Percentiles rank a stretch among this genome's conserved stretches.
Conservation (phyloP, 1,140 invertebrate species). For the Drosophila sp. region DNA sequence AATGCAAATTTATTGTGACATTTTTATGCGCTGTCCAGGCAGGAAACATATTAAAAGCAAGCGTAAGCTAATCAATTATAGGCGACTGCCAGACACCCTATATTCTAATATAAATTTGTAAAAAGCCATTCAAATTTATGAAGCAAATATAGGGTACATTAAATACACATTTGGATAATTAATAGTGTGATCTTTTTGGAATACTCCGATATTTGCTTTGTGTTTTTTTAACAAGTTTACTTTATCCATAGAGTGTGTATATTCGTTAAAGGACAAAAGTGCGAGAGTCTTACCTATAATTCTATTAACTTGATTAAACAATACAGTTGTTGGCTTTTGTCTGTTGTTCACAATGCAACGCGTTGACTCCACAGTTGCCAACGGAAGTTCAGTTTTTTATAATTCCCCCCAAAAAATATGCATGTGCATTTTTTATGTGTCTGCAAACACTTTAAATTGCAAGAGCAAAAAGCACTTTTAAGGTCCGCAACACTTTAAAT, state of each 20-base stretch:
- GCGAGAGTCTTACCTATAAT: slow-evolving; percentile 67
- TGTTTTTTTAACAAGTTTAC: too few relatives aligned
- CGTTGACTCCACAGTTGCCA: neutral
- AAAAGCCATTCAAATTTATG: neutral
- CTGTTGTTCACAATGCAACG: slow-evolving; percentile 29
- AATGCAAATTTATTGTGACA: slow-evolving; percentile 69
- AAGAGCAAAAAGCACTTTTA: slow-evolving; percentile 37
- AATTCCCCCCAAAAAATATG: slow-evolving; percentile 27
- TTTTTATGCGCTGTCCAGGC: slow-evolving; percentile 56
- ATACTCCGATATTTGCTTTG: neutral
- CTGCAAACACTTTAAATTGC: slow-evolving; percentile 52
- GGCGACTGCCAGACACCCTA: slow-evolving; percentile 6
- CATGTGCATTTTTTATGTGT: slow-evolving; percentile 55
- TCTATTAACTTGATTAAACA: slow-evolving; percentile 83
- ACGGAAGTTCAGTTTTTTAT: slow-evolving; percentile 51
- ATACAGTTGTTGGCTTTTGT: slow-evolving; percentile 64
- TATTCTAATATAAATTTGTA: neutral
- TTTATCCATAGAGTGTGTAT: neutral
- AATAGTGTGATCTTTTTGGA: too few relatives aligned
- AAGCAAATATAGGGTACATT: neutral
- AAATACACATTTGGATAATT: neutral
- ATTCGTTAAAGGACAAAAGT: slow-evolving; percentile 27
- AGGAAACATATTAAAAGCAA: slow-evolving; percentile 15
- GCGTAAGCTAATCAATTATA: neutral
- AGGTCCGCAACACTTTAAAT: slow-evolving; percentile 22